Conservation (phyloP, 2,113 vertebrate species). For the Furnarius figulus region DNA sequence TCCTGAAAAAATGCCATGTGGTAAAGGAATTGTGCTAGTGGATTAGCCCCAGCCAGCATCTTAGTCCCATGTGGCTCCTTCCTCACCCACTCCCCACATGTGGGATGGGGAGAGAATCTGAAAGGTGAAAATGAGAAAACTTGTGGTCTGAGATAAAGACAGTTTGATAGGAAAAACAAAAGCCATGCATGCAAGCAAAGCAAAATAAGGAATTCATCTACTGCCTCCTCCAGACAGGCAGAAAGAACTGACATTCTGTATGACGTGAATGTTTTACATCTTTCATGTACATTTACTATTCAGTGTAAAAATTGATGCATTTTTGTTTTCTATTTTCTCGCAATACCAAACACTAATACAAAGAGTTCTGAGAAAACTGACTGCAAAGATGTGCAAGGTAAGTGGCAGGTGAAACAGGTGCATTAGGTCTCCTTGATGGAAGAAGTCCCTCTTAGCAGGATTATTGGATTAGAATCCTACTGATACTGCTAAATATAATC, state of each 20-base stretch:
- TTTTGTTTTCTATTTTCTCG: neutral
- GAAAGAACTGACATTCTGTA: neutral
- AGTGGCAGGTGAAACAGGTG: slow-evolving; percentile 4
- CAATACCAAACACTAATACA: neutral
- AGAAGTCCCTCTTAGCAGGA: slow-evolving; percentile 5
- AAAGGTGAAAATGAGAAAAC: neutral
- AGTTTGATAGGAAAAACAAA: neutral
- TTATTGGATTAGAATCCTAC: slow-evolving; percentile 56
- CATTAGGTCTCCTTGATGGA: neutral
- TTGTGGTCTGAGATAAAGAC: neutral
- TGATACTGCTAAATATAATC: slow-evolving; percentile 56
- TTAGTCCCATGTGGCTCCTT: neutral
- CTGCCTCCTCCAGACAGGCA: neutral
- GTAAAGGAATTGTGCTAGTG: neutral
- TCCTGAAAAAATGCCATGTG: neutral
- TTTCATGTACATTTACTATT: neutral
- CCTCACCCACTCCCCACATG: fast-evolving
- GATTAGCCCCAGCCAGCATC: neutral
- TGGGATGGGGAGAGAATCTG: neutral
- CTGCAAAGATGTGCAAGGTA: neutral
- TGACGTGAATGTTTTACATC: neutral
- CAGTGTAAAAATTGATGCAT: neutral
- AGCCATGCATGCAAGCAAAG: neutral
- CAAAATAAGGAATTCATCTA: neutral
- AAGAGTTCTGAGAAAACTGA: neutral